phyloP scores from a whole-genome alignment of 2,113 vertebrate species.

The Azemiops feae region DNA sequence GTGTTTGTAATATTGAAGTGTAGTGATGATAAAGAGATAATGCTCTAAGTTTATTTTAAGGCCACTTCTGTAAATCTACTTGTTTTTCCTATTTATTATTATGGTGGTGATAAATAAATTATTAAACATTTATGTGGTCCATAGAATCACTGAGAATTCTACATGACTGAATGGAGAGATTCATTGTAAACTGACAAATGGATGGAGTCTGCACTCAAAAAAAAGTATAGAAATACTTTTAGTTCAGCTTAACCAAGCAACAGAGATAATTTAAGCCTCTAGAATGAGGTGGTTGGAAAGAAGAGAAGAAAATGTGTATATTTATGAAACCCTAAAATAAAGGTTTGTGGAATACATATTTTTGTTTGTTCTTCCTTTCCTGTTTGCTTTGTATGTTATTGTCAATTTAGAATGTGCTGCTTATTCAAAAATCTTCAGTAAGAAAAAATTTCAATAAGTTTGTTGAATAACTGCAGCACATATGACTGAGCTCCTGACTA shows the following conservation, averaged over 20 bases:
- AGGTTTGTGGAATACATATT: not conserved
- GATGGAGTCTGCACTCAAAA: not conserved
- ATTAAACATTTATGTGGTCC: not conserved
- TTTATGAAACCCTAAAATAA: constrained; percentile 19
- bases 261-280: not conserved
- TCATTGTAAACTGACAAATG: not conserved
- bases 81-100: not conserved
- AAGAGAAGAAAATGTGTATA: not conserved
- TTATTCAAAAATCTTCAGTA: not conserved
- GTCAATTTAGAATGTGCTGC: not conserved
- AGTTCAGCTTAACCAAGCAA: not conserved
- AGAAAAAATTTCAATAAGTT: not conserved
- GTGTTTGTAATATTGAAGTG: not conserved
- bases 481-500: constrained; percentile 19
- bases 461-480: constrained; percentile 16
- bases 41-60: not conserved
- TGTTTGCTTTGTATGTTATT: not conserved
- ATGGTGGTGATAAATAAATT: not conserved
- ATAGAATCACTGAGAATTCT: not conserved
- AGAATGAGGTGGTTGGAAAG: not conserved
- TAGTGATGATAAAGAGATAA: not conserved
- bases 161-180: not conserved
- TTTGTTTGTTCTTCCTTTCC: not conserved
- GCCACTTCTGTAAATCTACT: not conserved
- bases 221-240: not conserved